Base-by-base conservation (phyloP, 53 echinoderm and acorn worm species). In the Holothuria leucospilota region DNA sequence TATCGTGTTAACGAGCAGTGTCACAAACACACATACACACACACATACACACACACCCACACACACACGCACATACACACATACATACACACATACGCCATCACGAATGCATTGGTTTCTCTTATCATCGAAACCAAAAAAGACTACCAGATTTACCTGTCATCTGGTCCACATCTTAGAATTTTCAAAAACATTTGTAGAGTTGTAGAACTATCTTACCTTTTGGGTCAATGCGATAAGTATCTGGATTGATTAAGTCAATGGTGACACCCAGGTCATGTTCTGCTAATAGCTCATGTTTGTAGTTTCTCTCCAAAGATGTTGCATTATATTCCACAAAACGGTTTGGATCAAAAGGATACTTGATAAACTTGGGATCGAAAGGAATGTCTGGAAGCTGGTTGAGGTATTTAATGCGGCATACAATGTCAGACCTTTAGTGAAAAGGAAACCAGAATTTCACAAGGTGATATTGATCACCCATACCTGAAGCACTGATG, bases 301-400 rank as follows among this genome's bases (percentile, higher is more conserved):
- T 99, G 92, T 95, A 99, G 85, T 95, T 95, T n/a, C 99, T 86
- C 81, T 99, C 99, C 77, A 99, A 56, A 13, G 99, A 99, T 13
- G 99, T 99, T 68, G 99, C 99, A 88, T 99, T 99, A 92, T 99
- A 99, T 86, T 99, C 93, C 27, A 99, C 99, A 68, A 99, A 99
- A 5, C 99, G 90, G 71, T 99, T 99, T 71, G 93, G 90, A 56
- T 99, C 99, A 90, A 99, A 99, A 10, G 99, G 99, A 72, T 99
- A 99, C 30, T 91, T 95, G 92, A 99, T 95, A 87, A 99, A 99
- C 85, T 99, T 99, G 62, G 99, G 99, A 82, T 99, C 99, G 79
- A 99, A 99, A 6, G 99, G 99, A 62, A 99, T 99, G 87, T 99
- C 99, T 25, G 99, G 99, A 8, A 99, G 94, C 65, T 93, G 69